Evolutionary conservation across 2,797 vertebrate species (phyloP), one percentile per base, ranked within the genome.

Genomic region (Cuniculus paca): DNA sequence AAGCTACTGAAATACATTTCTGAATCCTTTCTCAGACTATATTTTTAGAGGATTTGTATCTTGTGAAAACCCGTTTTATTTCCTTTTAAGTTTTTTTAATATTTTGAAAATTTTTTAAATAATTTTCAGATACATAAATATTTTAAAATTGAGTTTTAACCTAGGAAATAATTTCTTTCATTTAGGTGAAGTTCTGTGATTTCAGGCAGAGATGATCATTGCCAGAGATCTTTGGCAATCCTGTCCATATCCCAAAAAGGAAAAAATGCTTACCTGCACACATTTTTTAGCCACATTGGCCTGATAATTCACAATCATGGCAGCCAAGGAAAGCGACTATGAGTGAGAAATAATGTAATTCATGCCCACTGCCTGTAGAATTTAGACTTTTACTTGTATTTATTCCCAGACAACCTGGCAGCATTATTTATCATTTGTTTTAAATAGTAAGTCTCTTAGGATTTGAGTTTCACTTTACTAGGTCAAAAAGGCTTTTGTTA

Each of bases 401-500:
- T 91, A 78, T 88, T 91, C 78, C 96, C 83, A 56, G 74, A 90
- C 96, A 95, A 93, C 50, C 82, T 97, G 96, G 96, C 93, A 97
- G 92, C 68, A 89, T 94, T 82, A 96, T 19, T 11, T 70, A 96
- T 96, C 85, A 74, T 94, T 97, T 97, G 82, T 95, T 95, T 96
- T 96, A 97, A 97, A 94, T 96, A 97, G 93, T 85, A 96, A 91
- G 56, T 91, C 63, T 83, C 85, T 93, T 86, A 86, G 95, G 93
- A 92, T 95, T 95, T 95, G 61, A 60, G 58, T 90, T 97, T 97
- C 84, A 84, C 93, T 96, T 97, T 93, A 88, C 84, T 95, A 91
- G 97, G 94, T 95, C 96, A 96, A 83, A 95, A 95, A 97, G 86
- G 56, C 95, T 95, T 97, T 80, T 87, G 93, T 97, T 97, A 93